A percentile compares a stretch with the other conserved stretches of the same genome.
phyloP scores from a whole-genome alignment of 2,797 vertebrate genomes.

The Pogoniulus pusillus region DNA sequence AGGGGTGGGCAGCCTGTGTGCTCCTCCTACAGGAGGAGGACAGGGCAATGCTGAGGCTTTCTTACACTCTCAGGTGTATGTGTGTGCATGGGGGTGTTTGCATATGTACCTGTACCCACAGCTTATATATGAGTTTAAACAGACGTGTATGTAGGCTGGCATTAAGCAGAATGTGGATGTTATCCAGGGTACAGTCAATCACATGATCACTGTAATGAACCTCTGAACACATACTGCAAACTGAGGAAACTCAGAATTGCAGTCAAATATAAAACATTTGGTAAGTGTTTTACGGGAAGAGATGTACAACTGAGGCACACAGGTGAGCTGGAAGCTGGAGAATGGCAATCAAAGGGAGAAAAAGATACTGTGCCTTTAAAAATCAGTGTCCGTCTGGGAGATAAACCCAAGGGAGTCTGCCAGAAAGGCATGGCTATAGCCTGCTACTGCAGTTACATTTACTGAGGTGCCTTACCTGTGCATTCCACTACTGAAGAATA shows the following conservation, averaged over 20 bases:
- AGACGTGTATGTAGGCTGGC: neutral
- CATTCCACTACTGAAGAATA: neutral
- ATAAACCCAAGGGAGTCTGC: neutral
- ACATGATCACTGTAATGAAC: neutral
- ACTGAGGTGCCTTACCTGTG: neutral
- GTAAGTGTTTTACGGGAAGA: neutral
- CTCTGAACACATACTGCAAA: neutral
- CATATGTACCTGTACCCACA: fast-evolving
- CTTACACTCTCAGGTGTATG: neutral
- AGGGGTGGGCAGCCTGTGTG: neutral
- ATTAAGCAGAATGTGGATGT: neutral
- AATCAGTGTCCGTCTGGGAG: neutral
- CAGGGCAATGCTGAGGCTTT: neutral
- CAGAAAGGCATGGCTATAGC: neutral
- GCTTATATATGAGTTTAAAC: fast-evolving
- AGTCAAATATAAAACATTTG: neutral
- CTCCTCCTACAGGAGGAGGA: neutral
- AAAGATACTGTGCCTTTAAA: neutral
- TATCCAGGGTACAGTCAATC: neutral
- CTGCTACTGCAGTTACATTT: neutral
- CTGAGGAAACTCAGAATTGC: neutral
- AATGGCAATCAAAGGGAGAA: neutral
- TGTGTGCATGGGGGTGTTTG: neutral
- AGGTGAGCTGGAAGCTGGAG: neutral
- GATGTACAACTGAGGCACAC: neutral